These are phyloP conservation scores for Dolichopus griseipennis DNA, from an alignment of 2,888 invertebrate species.

Conservation along the genomic window DNA sequence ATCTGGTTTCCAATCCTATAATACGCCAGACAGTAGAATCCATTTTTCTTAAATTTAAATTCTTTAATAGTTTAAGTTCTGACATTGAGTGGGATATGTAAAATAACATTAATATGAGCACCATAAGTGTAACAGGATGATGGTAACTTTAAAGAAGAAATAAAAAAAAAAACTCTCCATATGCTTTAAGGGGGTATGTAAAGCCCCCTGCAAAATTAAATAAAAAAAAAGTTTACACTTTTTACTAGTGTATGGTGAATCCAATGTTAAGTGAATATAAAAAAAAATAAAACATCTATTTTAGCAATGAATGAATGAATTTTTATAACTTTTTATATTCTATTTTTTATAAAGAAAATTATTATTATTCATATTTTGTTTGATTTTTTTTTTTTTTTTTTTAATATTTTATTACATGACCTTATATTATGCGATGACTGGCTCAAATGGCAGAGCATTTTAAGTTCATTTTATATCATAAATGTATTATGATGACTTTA, in stretches of 20 bases:
- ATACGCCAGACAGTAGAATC: no score
- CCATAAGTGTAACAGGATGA: not conserved
- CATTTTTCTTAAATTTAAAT: no score
- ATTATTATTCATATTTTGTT: not conserved
- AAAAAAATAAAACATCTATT: not conserved
- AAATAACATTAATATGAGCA: no score
- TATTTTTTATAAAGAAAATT: not conserved
- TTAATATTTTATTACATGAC: not conserved
- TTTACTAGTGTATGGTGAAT: not conserved
- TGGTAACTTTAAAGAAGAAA: not conserved
- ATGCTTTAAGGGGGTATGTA: not conserved
- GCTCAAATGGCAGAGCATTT: slow-evolving; percentile 1
- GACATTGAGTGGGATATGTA: no score
- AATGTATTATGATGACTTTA: slow-evolving; percentile 4
- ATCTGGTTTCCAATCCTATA: no score
- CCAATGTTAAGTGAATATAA: no score
- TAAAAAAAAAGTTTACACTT: not conserved
- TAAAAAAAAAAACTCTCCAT: not conserved
- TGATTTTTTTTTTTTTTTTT: not conserved
- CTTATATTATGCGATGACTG: not conserved
- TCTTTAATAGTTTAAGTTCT: no score
- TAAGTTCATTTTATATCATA: slow-evolving; percentile 1
- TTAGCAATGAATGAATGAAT: slow-evolving; percentile 4
- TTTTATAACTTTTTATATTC: not conserved
- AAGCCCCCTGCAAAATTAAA: not conserved